Conservation (phyloP, 2,797 vertebrate species). For the Xerus rutilus region DNA sequence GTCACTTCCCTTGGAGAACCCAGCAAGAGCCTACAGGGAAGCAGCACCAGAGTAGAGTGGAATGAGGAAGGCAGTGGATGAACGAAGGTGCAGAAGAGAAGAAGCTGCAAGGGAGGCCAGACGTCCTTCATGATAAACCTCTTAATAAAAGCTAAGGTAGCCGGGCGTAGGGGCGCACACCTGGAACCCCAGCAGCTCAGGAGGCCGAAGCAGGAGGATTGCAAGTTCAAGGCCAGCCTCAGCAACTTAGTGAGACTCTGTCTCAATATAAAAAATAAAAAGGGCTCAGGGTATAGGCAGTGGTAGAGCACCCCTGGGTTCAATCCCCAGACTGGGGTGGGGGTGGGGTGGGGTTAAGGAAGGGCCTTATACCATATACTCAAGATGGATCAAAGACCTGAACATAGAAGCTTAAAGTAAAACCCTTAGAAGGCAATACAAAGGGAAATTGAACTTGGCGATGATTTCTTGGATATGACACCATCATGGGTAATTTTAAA, state of each 20-base stretch:
- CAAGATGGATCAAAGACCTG: background rate
- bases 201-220: no score
- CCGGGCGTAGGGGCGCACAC: no score
- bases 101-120: background rate
- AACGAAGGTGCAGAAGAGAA: no score
- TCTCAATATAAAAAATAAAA: no score
- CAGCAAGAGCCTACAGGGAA: background rate
- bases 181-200: no score
- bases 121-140: background rate
- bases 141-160: background rate
- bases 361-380: background rate
- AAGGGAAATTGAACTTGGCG: background rate
- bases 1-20: background rate
- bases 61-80: background rate
- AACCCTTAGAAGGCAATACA: background rate
- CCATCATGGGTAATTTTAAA: background rate
- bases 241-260: no score
- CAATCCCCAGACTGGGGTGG: no score
- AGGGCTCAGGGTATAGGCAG: no score
- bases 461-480: background rate
- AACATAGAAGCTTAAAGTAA: background rate
- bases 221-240: no score
- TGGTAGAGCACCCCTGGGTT: no score
- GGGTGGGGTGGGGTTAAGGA: no score
- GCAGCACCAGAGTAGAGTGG: fast-evolving